phyloP scores from a whole-genome alignment of 1,140 invertebrate genomes.

The Ceratosolen fusciceps region DNA sequence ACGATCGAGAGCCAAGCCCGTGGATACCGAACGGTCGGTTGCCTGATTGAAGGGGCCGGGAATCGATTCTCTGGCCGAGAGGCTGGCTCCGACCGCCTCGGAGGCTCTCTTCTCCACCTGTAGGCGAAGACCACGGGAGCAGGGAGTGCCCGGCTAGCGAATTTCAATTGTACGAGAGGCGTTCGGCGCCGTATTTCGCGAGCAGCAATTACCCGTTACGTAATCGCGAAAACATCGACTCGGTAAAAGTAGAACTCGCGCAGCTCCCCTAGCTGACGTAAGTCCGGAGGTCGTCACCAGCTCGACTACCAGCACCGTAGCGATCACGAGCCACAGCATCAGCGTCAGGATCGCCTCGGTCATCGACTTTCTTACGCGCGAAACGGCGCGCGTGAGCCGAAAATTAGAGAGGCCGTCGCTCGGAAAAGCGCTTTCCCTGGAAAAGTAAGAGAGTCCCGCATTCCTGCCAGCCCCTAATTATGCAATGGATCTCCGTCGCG shows the following conservation, averaged over 20 bases:
- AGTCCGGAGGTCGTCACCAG: not conserved
- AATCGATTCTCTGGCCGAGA: too few relatives aligned
- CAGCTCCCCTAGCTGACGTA: conserved; percentile 25
- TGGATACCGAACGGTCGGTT: too few relatives aligned
- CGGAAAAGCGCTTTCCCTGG: conserved; percentile 17
- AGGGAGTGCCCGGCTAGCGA: not conserved
- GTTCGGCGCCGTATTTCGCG: not conserved
- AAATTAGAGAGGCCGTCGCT: not conserved
- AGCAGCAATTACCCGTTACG: not conserved
- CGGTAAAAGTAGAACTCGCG: conserved; percentile 23
- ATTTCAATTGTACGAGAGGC: not conserved
- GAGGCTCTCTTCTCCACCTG: too few relatives aligned
- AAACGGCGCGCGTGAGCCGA: not conserved
- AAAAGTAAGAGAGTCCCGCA: not conserved
- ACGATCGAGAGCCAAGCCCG: too few relatives aligned
- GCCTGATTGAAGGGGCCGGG: too few relatives aligned
- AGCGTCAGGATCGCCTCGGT: too few relatives aligned
- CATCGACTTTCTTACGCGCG: conserved; percentile 25
- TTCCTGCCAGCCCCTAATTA: not conserved
- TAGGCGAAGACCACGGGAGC: too few relatives aligned
- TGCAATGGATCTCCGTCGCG: conserved; percentile 23
- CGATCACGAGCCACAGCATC: too few relatives aligned
- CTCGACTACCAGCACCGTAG: too few relatives aligned
- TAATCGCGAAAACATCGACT: not conserved
- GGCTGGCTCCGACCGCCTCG: too few relatives aligned